phyloP scores from a whole-genome alignment of 2,113 vertebrate species.

The Paradoxurus hermaphroditus region DNA sequence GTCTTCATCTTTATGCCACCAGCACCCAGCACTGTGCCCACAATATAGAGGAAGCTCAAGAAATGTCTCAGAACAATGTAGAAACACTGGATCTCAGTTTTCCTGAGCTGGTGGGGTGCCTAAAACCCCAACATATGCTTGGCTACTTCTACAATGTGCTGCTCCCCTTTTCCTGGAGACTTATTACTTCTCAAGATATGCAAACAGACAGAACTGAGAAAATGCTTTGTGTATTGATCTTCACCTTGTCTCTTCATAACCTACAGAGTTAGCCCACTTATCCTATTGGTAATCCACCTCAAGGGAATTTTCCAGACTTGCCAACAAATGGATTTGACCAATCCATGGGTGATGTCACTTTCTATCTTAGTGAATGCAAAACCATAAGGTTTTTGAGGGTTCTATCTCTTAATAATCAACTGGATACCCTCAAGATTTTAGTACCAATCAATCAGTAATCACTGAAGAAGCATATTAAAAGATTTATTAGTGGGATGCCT shows the following conservation, averaged over 20 bases:
- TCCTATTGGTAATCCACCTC: not conserved
- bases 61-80: not conserved
- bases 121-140: not conserved
- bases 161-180: not conserved
- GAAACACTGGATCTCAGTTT: not conserved
- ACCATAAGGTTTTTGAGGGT: not conserved
- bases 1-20: too few species aligned
- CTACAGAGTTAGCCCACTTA: not conserved
- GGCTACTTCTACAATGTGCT: not conserved
- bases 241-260: not conserved
- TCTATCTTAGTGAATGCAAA: conserved; percentile 3
- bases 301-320: not conserved
- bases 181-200: not conserved
- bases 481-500: not conserved
- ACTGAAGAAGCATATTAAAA: not conserved
- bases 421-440: not conserved
- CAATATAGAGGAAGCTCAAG: not conserved
- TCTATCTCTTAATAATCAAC: not conserved
- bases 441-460: not conserved
- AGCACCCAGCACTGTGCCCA: not conserved
- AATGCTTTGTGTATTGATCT: not conserved
- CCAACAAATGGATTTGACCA: not conserved
- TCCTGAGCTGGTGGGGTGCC: not conserved
- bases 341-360: not conserved
- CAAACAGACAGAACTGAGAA: not conserved